These are phyloP conservation scores for Haliaeetus leucogaster DNA, from an alignment of 2,113 vertebrate genomes.

Conservation along the genomic window DNA sequence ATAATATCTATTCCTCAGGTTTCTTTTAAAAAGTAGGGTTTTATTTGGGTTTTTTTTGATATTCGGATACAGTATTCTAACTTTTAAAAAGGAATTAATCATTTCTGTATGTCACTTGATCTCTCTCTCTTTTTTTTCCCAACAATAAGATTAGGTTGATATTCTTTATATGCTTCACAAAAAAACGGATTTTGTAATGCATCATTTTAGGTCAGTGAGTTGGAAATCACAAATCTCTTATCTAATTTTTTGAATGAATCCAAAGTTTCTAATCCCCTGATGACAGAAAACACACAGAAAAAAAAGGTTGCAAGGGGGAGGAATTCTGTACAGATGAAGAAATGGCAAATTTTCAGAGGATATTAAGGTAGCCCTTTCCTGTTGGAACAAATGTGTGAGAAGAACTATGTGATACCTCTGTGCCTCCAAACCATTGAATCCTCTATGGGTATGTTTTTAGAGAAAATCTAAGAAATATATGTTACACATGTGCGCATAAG, in stretches of 20 bases:
- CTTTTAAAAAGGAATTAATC: not conserved
- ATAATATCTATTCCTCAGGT: not conserved
- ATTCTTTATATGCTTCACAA: not conserved
- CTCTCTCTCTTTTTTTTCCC: not conserved
- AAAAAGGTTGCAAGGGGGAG: not conserved
- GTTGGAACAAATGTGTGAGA: not conserved
- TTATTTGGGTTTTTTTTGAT: not conserved
- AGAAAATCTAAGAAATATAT: not conserved
- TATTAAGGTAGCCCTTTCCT: not conserved
- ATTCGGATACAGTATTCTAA: not conserved
- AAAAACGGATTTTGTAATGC: not conserved
- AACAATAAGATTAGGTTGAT: not conserved
- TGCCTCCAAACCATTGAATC: not conserved
- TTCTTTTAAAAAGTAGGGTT: not conserved
- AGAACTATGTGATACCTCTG: not conserved
- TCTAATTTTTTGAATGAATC: not conserved
- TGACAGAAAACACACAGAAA: not conserved
- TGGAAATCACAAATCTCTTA: not conserved
- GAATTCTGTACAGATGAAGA: not conserved
- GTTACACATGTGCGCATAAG: not conserved
- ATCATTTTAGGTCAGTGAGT: not conserved
- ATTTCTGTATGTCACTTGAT: not conserved
- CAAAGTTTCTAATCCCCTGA: not conserved
- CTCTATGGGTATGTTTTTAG: not conserved
- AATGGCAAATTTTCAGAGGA: not conserved